Conservation (phyloP, 2,888 invertebrate species). For the Brachyptera risi region DNA sequence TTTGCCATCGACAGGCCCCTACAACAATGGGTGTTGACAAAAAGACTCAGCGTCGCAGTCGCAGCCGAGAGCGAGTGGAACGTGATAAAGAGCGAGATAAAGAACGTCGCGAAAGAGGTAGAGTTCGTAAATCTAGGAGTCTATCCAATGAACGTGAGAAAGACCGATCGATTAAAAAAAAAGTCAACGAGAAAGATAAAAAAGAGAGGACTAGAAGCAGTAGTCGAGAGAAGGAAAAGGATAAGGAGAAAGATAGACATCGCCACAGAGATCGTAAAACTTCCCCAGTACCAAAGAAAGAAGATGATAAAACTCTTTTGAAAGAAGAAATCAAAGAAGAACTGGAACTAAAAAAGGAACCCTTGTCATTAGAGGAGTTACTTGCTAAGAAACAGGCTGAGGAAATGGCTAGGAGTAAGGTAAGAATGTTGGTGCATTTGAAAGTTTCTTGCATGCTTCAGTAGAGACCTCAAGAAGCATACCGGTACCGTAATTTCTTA, state of each 20-base stretch:
- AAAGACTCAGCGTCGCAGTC: conserved; percentile 40
- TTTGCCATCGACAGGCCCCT: no score
- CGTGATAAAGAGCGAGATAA: conserved; percentile 33
- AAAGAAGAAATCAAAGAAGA: conserved; percentile 46
- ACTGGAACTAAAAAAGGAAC: conserved; percentile 64
- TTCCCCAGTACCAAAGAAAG: conserved; percentile 35
- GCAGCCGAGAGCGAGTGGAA: conserved; percentile 35
- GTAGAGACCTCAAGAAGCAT: no score
- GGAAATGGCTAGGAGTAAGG: conserved; percentile 88
- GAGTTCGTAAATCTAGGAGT: conserved; percentile 40
- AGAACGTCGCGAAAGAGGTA: conserved; percentile 32
- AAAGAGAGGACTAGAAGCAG: conserved; percentile 36
- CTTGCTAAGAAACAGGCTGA: conserved; percentile 94
- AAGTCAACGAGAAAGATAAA: conserved; percentile 22
- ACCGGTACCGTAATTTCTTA: no score
- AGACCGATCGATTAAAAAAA: conserved; percentile 39
- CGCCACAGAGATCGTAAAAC: conserved; percentile 22
- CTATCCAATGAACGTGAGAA: conserved; percentile 42
- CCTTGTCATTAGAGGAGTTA: conserved; percentile 92
- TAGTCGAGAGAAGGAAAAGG: background rate
- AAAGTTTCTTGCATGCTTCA: no score
- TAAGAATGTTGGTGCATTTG: no score
- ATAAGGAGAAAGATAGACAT: background rate
- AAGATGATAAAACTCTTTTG: conserved; percentile 38
- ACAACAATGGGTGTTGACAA: conserved; percentile 48